These are phyloP conservation scores for Cebus imitator DNA, from an alignment of 2,113 vertebrate genomes.

Conservation along the genomic window DNA sequence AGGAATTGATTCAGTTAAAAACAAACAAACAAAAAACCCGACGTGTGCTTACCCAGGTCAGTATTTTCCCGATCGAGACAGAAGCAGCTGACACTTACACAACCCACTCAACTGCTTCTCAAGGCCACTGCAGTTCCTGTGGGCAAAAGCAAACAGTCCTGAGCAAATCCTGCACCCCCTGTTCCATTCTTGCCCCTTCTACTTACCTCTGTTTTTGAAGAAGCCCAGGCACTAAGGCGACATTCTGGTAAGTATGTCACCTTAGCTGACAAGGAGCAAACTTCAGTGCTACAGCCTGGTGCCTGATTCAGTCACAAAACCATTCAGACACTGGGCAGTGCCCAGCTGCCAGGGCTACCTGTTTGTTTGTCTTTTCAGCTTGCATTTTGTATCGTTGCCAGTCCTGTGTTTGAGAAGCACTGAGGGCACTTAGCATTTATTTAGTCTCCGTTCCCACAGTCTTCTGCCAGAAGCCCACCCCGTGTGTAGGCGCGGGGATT, in stretches of 20 bases:
- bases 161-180: background rate
- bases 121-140: rapidly evolving
- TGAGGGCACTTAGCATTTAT: rapidly evolving
- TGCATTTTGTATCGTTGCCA: rapidly evolving
- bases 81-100: rapidly evolving
- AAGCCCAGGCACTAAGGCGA: background rate
- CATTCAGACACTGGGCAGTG: background rate
- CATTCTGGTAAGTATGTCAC: background rate
- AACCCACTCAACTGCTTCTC: rapidly evolving
- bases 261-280: background rate
- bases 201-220: background rate
- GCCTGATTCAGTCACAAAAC: background rate
- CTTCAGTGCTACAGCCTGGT: background rate
- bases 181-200: background rate
- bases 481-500: rapidly evolving
- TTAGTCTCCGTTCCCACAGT: background rate
- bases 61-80: rapidly evolving
- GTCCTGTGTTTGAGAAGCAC: background rate
- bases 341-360: rapidly evolving
- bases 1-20: background rate
- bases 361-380: background rate
- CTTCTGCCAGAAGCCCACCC: background rate
- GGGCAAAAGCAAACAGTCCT: rapidly evolving
- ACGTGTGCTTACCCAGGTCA: rapidly evolving
- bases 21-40: background rate